Conservation (phyloP, 1,140 invertebrate genomes). For the Thaumatotibia leucotreta region DNA sequence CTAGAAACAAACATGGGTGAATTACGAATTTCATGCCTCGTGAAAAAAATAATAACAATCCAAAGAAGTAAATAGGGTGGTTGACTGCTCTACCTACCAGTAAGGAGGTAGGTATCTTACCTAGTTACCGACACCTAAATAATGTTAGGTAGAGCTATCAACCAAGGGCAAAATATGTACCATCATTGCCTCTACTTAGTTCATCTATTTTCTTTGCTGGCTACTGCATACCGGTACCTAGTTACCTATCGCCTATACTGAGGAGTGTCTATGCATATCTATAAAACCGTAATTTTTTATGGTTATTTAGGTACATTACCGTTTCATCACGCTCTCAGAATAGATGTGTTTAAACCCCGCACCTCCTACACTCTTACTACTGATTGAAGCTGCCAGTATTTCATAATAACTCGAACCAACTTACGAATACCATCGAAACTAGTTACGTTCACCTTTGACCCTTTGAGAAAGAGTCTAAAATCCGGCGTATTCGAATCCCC, state of each 20-base stretch:
- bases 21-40: slow-evolving; percentile 14
- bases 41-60: too few relatives aligned
- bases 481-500: not conserved
- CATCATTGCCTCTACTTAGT: too few relatives aligned
- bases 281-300: slow-evolving; percentile 2
- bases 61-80: too few relatives aligned
- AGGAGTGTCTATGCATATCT: too few relatives aligned
- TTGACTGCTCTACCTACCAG: too few relatives aligned
- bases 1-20: slow-evolving; percentile 26
- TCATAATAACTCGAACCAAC: slow-evolving; percentile 18
- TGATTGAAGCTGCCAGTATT: slow-evolving; percentile 35
- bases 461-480: not conserved
- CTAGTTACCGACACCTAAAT: too few relatives aligned
- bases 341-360: slow-evolving; percentile 21
- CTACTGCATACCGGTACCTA: too few relatives aligned
- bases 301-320: slow-evolving; percentile 5
- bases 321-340: not conserved
- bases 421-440: slow-evolving; percentile 13
- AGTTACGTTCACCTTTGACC: not conserved
- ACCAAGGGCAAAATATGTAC: too few relatives aligned
- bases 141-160: too few relatives aligned
- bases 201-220: too few relatives aligned
- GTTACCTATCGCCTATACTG: too few relatives aligned
- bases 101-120: too few relatives aligned
- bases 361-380: slow-evolving; percentile 25